Conservation (phyloP, 2,797 vertebrate species). For the Brachymystax lenok region DNA sequence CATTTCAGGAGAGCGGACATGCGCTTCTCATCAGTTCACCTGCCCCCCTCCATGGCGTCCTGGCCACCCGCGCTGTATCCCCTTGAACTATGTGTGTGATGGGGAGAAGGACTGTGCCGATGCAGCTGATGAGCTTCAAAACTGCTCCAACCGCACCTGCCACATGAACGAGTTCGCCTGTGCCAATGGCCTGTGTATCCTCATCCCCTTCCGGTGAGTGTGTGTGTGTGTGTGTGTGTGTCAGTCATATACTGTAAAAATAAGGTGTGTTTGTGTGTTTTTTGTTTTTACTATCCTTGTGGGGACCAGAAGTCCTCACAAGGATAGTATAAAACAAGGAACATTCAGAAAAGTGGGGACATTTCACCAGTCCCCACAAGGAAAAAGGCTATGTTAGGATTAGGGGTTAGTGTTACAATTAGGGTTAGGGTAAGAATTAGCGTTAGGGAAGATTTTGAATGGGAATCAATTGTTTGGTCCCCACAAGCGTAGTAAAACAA, state of each 20-base stretch:
- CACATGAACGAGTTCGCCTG: constrained; percentile 85
- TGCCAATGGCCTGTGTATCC: constrained; percentile 84
- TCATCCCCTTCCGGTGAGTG: constrained; percentile 76
- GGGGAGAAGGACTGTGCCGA: constrained; percentile 87
- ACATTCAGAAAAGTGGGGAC: too few species aligned
- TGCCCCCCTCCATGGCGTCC: constrained; percentile 78
- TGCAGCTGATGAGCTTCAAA: constrained; percentile 88
- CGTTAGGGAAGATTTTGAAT: too few species aligned
- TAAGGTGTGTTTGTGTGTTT: not conserved
- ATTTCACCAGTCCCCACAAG: too few species aligned
- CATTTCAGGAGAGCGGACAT: constrained; percentile 78
- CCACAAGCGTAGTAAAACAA: not conserved
- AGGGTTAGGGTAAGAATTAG: too few species aligned
- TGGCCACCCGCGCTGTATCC: constrained; percentile 79
- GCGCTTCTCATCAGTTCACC: constrained; percentile 81
- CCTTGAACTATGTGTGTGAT: constrained; percentile 83
- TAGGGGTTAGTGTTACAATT: too few species aligned
- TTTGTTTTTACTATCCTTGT: not conserved
- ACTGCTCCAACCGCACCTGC: constrained; percentile 87
- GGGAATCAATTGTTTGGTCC: too few species aligned
- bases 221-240: not conserved
- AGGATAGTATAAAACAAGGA: too few species aligned
- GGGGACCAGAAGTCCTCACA: too few species aligned
- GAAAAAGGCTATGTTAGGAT: too few species aligned
- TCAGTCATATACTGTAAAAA: not conserved